Base-by-base conservation (phyloP, 2,113 vertebrate species). In the Heterocephalus glaber region DNA sequence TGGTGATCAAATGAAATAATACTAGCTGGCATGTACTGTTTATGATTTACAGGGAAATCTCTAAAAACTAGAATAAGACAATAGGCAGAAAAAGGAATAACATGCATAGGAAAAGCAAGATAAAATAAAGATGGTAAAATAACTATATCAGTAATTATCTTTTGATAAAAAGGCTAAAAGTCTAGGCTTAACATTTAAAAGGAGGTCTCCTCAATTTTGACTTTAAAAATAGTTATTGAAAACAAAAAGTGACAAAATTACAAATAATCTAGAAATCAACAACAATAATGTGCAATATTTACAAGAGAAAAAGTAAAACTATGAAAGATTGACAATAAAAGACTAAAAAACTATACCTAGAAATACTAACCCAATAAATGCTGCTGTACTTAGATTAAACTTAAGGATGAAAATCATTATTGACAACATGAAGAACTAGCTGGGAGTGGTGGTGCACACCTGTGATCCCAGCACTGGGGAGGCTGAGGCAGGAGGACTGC, bases 221-320 rank as follows among this genome's bases (percentile, higher is more conserved):
- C 20, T 95, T 86, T 47, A 65, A 79, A 94, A 92, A 52, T 35
- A 76, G n/a, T 11, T 49, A 41, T 1, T 17, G 56, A 77, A 77
- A 72, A 76, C 58, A 90, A 65, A 90, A 44, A 47, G n/a, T 63
- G 44, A 92, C 20, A 87, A 49, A 93, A 72, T 72, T 90, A 44
- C 16, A 58, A 86, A 56, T 83, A 77, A 93, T 52, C 28, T 49
- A 95, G 81, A 79, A 81, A 95, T 33, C 16, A 17, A 35, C 66
- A 38, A 22, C 22, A 30, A 41, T 49, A 24, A 54, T 49, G 38
- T 30, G 17, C 65, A 28, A 24, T 38, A 85, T 70, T 90, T 87
- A 76, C 2, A 77, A 72, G 33, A 90, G 60, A 87, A 94, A 92
- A 24, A 61, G n/a, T 86, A 65, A 92, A 82, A 88, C 60, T 84